Base-by-base conservation (phyloP, 1,140 invertebrate species). In the Brachionus plicatilis region DNA sequence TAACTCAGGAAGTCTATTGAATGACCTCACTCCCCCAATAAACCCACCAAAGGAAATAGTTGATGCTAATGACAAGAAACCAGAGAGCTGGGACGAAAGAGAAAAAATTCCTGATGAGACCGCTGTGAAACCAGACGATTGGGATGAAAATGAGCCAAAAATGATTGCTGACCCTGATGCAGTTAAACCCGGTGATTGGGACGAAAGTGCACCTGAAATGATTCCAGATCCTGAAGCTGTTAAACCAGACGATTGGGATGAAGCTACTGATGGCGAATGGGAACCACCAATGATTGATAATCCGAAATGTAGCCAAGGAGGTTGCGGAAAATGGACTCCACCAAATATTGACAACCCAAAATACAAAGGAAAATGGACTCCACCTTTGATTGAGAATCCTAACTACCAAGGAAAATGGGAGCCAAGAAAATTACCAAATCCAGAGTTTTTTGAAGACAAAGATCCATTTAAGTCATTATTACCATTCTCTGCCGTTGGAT, bases 191-290 rank as follows among this genome's bases (percentile, higher is more conserved):
- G 86, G 86, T 41, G 90, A 88, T 33, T 90, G 90, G 90, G 85
- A 98, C 9, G 96, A 98, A 85, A 93, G 97, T 87, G 97, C 98
- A 89, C 92, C 94, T 0, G 92, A 93, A 65, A 93, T 94, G 88
- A 94, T 98, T 84, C 93, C 95, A 85, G 96, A 98, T 91, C 93
- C 95, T 0, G 92, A 93, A 65, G 94, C 96, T 7, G 90, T 92
- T 45, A 96, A 96, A 90, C 97, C 96, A 0, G 92, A 92, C 0
- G 96, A 99, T 89, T 99, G 97, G 97, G 97, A 99, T 90, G 92
- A 94, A 70, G 95, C 97, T 86, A 99, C 99, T 93, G 97, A 99
- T 91, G 97, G 97, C 0, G 94, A 95, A 89, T 99, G 97, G 96
- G 97, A 99, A 90, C 93, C 97, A 17, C 94, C 96, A 0, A 91